Base-by-base conservation (phyloP, 1,140 invertebrate genomes). In the Reticulitermes speratus region DNA sequence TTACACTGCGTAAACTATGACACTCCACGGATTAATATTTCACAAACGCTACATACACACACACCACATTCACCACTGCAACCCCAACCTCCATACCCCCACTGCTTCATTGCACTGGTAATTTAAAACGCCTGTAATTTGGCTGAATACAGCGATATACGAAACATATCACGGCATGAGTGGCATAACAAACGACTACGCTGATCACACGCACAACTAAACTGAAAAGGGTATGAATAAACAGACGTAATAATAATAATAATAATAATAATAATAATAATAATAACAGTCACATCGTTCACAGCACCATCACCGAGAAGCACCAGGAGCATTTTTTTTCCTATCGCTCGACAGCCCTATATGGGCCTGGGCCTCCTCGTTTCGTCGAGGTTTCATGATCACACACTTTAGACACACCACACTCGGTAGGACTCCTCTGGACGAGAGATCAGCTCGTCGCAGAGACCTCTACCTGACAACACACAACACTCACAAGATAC, bases 11-110 rank as follows among this genome's bases (percentile, higher is more conserved):
- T 65, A 65, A 65, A 65, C 59, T 84, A 84, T 30, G 83, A 84
- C 45, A 84, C 83, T 84, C 83, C 44, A 25, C n/a, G 83, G 83
- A 84, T 84, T 84, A 84, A 84, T 84, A 84, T 84, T 84, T 84
- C 83, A 84, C 45, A 83, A 84, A 84, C 11, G 83, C 45, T 44
- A 23, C 44, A 48, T 84, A 55, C 45, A 84, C 45, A 84, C 59
- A 65, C 19, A 65, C 59, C 59, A 65, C 59, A 65, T n/a, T 65
- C 59, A 65, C 59, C 59, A 65, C 59, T 65, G 19, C 59, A 75
- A 75, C 65, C 65, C 65, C 65, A n/a, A 16, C 65, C 65, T 14
- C 25, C n/a, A 25, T 75, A 11, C 25, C 25, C 65, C 25, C 14
- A 75, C 65, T 6, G n/a, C 65, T 75, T 75, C 65, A 75, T 9